phyloP scores from a whole-genome alignment of 2,113 vertebrate species.

The Apodemus sylvaticus region DNA sequence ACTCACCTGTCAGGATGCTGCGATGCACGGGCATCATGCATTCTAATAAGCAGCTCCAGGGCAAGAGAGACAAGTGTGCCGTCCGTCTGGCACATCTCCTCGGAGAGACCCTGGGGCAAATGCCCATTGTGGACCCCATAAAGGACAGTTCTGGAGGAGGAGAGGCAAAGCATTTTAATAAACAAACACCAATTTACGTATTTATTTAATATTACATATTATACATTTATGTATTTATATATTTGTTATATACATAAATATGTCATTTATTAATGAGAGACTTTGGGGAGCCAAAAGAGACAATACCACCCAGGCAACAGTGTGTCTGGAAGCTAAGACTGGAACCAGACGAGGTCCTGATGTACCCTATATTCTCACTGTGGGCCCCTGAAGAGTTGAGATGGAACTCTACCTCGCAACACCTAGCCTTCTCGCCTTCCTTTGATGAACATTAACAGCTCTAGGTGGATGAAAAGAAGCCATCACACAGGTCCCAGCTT shows the following conservation, averaged over 20 bases:
- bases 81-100: background rate
- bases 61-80: background rate
- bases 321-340: background rate
- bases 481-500: too few relatives aligned
- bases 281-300: background rate
- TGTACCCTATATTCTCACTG: background rate
- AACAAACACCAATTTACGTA: background rate
- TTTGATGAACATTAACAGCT: background rate
- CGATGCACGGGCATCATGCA: too few relatives aligned
- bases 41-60: background rate
- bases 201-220: background rate
- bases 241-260: background rate
- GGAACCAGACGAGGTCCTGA: background rate
- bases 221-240: too few relatives aligned
- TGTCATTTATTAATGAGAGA: background rate
- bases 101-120: background rate
- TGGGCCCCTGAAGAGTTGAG: background rate
- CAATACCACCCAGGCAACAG: background rate
- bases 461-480: background rate
- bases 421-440: too few relatives aligned
- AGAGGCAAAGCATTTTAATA: accelerated
- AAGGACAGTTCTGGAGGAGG: background rate
- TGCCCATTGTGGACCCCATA: background rate
- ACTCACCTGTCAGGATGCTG: background rate
- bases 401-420: background rate